phyloP scores from a whole-genome alignment of 2,888 invertebrate species.

The Danaus chrysippus region DNA sequence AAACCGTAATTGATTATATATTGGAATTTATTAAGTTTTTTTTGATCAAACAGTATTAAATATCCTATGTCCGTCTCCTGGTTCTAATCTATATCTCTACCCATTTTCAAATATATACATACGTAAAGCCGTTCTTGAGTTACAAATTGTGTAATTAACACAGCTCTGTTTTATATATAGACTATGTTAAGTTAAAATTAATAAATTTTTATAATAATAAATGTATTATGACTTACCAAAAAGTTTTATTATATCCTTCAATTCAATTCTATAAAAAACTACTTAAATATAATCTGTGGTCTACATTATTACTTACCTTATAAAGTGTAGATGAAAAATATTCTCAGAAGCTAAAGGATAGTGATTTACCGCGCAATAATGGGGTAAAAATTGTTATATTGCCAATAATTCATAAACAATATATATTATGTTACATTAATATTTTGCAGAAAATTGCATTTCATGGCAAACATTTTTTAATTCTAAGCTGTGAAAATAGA shows the following conservation, averaged over 20 bases:
- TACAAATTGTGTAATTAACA: too few relatives aligned
- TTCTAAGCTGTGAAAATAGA: too few relatives aligned
- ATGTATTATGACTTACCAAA: not conserved
- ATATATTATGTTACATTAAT: slow-evolving; percentile 16
- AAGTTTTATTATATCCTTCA: too few relatives aligned
- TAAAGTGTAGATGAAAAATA: not conserved
- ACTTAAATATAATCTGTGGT: not conserved
- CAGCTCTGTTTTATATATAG: too few relatives aligned
- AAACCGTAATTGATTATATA: too few relatives aligned
- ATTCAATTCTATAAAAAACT: too few relatives aligned
- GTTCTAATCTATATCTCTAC: too few relatives aligned
- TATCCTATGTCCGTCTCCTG: too few relatives aligned
- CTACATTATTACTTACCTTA: not conserved
- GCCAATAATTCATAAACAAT: slow-evolving; percentile 12
- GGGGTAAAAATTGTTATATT: slow-evolving; percentile 12
- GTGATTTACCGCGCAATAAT: slow-evolving; percentile 27
- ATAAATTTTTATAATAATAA: not conserved
- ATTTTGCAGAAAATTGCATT: not conserved
- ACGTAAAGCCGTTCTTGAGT: too few relatives aligned
- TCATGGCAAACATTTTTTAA: not conserved
- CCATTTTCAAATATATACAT: too few relatives aligned
- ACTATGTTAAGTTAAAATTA: not conserved
- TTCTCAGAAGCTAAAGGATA: slow-evolving; percentile 9
- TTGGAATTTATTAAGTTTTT: too few relatives aligned
- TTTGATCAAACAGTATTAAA: too few relatives aligned